Evolutionary conservation across 2,797 vertebrate genomes (phyloP).

Genomic region (Trachops cirrhosus): DNA sequence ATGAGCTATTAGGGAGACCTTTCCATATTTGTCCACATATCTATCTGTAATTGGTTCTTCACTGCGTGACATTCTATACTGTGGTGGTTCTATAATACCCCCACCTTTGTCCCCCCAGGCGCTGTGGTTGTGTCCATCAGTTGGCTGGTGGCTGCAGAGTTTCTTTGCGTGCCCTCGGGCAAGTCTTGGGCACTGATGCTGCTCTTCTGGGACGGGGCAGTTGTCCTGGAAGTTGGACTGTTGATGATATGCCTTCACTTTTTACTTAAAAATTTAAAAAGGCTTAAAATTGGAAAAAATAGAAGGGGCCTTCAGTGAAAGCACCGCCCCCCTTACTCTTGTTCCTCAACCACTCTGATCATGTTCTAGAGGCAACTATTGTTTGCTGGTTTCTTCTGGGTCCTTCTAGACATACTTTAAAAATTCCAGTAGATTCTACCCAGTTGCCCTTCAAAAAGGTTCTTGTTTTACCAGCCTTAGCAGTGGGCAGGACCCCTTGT

Average conservation of each 20-base stretch:
- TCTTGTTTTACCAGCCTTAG: not conserved
- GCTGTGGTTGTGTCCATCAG: not conserved
- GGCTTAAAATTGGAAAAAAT: not conserved
- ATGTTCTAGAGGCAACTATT: not conserved
- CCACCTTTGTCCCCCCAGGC: not conserved
- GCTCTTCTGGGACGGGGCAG: not conserved
- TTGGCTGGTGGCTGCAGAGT: not conserved
- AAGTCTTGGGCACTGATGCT: not conserved
- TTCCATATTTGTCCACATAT: not conserved
- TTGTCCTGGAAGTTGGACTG: not conserved
- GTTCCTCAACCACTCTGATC: not conserved
- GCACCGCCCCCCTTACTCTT: not conserved
- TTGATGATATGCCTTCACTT: not conserved
- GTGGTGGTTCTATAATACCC: not conserved
- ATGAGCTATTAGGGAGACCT: not conserved
- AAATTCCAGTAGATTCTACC: not conserved
- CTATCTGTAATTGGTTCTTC: not conserved
- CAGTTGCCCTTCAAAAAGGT: not conserved
- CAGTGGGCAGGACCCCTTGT: not conserved
- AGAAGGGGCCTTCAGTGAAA: not conserved
- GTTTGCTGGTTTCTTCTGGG: not conserved
- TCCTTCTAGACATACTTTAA: not conserved
- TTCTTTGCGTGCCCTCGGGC: not conserved
- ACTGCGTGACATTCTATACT: rapidly evolving
- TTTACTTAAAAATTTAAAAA: not conserved